Conservation (phyloP, 1,140 invertebrate species). For the Micrasema minimum region DNA sequence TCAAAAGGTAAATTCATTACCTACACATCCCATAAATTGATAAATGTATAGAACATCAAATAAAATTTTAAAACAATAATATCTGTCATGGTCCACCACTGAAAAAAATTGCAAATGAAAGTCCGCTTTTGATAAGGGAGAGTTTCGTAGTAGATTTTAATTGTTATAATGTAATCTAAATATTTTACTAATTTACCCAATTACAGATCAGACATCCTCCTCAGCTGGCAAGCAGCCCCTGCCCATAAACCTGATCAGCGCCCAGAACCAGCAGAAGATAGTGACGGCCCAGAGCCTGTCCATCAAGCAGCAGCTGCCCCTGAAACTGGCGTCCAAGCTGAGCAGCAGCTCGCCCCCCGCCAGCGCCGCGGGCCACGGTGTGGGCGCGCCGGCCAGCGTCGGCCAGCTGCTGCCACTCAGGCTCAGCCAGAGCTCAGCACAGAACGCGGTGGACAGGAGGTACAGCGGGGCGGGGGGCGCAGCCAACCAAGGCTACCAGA, state of each 20-base stretch:
- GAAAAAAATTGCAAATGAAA: too few species aligned
- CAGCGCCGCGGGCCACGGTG: background rate
- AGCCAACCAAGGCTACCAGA: conserved; percentile 47
- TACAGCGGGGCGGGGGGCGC: conserved; percentile 56
- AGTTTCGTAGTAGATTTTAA: too few species aligned
- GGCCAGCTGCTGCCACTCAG: conserved; percentile 49
- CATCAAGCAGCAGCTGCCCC: conserved; percentile 85
- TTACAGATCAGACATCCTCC: conserved; percentile 53
- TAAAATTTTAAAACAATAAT: too few species aligned
- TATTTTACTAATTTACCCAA: too few species aligned
- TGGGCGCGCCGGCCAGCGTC: conserved; percentile 3
- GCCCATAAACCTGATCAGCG: conserved; percentile 81
- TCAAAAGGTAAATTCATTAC: too few species aligned
- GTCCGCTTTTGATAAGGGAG: too few species aligned
- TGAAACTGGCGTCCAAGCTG: conserved; percentile 75
- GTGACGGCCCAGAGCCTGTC: conserved; percentile 64
- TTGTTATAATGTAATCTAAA: too few species aligned
- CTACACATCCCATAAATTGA: too few species aligned
- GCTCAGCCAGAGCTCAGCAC: conserved; percentile 55
- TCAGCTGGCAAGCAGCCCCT: conserved; percentile 66
- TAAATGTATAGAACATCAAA: too few species aligned
- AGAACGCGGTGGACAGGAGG: conserved; percentile 61
- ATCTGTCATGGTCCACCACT: too few species aligned
- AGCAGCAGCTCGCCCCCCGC: conserved; percentile 12
- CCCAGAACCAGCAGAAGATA: conserved; percentile 85